phyloP scores from a whole-genome alignment of 2,888 invertebrate genomes.

The Tolmerus cingulatus region DNA sequence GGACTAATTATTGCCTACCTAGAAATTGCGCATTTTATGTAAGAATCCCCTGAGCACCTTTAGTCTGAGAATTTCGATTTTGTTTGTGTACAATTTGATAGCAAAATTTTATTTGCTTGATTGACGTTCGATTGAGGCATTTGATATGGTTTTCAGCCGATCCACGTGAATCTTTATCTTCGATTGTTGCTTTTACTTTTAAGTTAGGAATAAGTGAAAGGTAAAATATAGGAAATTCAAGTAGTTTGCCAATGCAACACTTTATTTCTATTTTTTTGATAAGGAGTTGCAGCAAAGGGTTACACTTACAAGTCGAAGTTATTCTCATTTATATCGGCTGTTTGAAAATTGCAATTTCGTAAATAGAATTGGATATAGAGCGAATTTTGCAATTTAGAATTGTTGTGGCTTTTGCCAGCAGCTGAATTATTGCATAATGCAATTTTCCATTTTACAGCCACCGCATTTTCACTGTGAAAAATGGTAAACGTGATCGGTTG shows the following conservation, averaged over 20 bases:
- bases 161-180: not conserved
- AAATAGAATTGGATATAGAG: not conserved
- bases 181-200: not conserved
- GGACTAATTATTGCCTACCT: not conserved
- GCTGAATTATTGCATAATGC: not conserved
- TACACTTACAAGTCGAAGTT: not conserved
- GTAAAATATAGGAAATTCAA: not conserved
- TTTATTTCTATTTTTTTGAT: too few relatives aligned
- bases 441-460: not conserved
- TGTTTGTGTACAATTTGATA: not conserved
- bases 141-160: not conserved
- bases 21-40: not conserved
- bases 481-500: not conserved
- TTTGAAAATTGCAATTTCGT: not conserved
- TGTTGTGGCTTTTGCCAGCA: not conserved
- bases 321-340: not conserved
- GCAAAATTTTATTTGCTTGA: not conserved
- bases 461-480: not conserved
- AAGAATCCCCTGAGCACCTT: not conserved
- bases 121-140: not conserved
- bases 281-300: not conserved
- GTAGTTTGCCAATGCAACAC: not conserved
- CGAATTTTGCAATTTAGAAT: not conserved
- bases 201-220: not conserved
- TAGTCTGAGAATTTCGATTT: not conserved